A percentile compares a stretch with the other conserved stretches of the same genome.
Evolutionary conservation across 2,797 vertebrate genomes (phyloP).

Genomic region (Spondyliosoma cantharus): DNA sequence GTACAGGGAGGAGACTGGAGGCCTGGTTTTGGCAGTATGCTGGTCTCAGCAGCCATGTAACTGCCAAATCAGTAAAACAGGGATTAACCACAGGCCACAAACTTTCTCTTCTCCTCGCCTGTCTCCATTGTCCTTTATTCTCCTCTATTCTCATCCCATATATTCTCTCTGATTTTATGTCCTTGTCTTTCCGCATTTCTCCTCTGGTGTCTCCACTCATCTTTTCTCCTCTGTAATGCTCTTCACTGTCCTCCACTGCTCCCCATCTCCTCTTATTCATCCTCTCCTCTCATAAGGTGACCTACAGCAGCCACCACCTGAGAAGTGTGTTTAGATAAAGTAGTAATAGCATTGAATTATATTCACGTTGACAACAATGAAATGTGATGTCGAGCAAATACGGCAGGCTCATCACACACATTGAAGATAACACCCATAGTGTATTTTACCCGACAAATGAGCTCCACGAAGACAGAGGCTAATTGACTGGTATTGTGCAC

Average conservation of each 20-base stretch:
- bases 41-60: constrained; percentile 63
- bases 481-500: constrained; percentile 53
- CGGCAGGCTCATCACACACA: not conserved
- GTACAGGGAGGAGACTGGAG: constrained; percentile 44
- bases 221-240: constrained; percentile 58
- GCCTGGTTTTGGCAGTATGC: constrained; percentile 48
- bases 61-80: constrained; percentile 69
- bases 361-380: not conserved
- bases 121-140: constrained; percentile 51
- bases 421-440: constrained; percentile 8
- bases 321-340: constrained; percentile 15
- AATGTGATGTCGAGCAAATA: constrained; percentile 7
- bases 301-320: constrained; percentile 31
- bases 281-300: constrained; percentile 51
- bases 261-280: constrained; percentile 46
- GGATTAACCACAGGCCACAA: constrained; percentile 69
- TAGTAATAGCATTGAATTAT: constrained; percentile 4
- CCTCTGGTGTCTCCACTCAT: constrained; percentile 59
- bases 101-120: constrained; percentile 45
- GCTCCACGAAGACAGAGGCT: constrained; percentile 34
- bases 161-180: constrained; percentile 44
- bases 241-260: constrained; percentile 65
- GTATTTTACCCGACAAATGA: constrained; percentile 29
- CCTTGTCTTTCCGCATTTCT: constrained; percentile 62
- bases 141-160: constrained; percentile 46